Base-by-base conservation (phyloP, 1,140 invertebrate species). In the Ectropis grisescens region DNA sequence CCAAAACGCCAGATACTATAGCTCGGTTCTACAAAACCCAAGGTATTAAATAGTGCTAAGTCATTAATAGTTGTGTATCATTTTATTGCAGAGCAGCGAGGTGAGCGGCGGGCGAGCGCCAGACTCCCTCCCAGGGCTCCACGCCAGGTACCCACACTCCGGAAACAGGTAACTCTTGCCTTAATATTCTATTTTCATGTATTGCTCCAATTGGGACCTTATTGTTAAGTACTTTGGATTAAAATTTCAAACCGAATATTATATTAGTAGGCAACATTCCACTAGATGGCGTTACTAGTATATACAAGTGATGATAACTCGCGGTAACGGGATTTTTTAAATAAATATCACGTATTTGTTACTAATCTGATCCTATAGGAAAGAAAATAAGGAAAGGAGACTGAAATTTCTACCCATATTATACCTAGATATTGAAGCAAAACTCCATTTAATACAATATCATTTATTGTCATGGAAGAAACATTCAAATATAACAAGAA, bases 41-140 rank as follows among this genome's bases (percentile, higher is more conserved):
- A n/a, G 10, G 2, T 26, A 26, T 10, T 4, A 6, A 4, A 6
- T 26, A 7, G 6, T 26, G 24, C 2, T 26, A n/a, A n/a, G 16
- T 19, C 16, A 19, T 19, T 19, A 4, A 19, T 19, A 19, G 3
- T 19, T 26, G 10, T n/a, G n/a, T 7, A 26, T 26, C 4, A 16
- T 5, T 34, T 27, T 13, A 19, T 69, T 78, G 19, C 74, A 83
- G 80, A 82, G 75, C 41, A 74, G 78, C 64, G 78, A 82, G 75
- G 47, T 78, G 61, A 49, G 35, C 43, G 51, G 32, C 48, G 46
- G 33, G 25, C 67, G 81, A 14, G 76, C 78, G 22, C 81, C 81
- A 2, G 79, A 79, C 38, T 58, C 71, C 15, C 68, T 83, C 30
- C 76, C 81, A 4, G 81, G 76, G 13, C 64, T 83, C 25, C 58